phyloP scores from a whole-genome alignment of 2,888 invertebrate species.

The Seladonia tumulorum region DNA sequence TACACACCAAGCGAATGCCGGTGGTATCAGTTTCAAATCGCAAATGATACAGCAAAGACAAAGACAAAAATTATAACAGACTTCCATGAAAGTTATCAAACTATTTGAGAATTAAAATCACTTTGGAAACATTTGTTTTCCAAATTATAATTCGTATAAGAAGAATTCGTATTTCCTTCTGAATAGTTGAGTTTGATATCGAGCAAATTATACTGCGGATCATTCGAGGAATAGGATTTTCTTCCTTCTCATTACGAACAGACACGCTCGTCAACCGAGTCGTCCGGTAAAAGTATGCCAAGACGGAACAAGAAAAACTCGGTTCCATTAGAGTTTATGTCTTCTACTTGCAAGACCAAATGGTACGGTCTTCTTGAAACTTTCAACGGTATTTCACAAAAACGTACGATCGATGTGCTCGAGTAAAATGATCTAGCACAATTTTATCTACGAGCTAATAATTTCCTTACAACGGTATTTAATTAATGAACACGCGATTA shows the following conservation, averaged over 20 bases:
- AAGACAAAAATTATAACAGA: not conserved
- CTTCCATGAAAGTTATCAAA: not conserved
- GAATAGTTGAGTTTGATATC: not conserved
- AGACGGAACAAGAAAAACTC: not conserved
- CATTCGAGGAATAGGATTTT: not conserved
- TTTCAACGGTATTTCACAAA: not conserved
- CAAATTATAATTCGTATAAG: not conserved
- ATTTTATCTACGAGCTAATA: not conserved
- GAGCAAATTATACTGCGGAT: not conserved
- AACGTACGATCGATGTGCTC: not conserved
- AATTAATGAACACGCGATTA: not conserved
- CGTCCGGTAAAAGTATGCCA: constrained; percentile 4
- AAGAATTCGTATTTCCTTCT: not conserved
- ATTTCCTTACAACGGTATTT: not conserved
- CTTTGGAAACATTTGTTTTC: not conserved
- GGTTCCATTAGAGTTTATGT: not conserved
- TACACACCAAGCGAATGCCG: not conserved
- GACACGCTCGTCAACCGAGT: not conserved
- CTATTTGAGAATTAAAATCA: not conserved
- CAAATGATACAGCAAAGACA: not conserved
- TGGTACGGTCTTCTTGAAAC: not conserved
- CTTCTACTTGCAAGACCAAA: not conserved
- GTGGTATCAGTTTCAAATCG: not conserved
- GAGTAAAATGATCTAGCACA: not conserved
- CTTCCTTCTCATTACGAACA: not conserved